Evolutionary conservation across 1,140 invertebrate species (phyloP).

Genomic region (Sitophilus oryzae): DNA sequence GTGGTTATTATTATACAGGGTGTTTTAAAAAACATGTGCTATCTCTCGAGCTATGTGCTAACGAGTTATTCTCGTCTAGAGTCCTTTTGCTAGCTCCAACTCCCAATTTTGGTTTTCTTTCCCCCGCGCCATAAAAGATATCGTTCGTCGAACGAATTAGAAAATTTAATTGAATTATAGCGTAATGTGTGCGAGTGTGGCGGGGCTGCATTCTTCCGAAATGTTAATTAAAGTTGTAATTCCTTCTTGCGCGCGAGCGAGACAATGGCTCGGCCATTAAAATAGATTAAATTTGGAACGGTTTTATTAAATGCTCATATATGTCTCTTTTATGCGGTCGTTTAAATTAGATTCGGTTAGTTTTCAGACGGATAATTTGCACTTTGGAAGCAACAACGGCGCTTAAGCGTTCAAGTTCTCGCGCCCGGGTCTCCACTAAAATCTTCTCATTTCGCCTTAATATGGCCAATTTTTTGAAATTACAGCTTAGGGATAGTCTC

Average conservation of each 20-base stretch:
- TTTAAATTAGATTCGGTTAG: slow-evolving; percentile 21
- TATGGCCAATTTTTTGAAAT: background rate
- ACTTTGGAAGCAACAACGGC: slow-evolving; percentile 15
- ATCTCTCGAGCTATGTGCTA: too few species aligned
- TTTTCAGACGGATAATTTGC: slow-evolving; percentile 19
- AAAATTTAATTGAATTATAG: slow-evolving; percentile 18
- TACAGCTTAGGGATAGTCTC: background rate
- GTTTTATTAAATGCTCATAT: slow-evolving; percentile 23
- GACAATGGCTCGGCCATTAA: slow-evolving; percentile 20
- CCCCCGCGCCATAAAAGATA: background rate
- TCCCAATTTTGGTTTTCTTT: too few species aligned
- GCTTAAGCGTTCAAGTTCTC: slow-evolving; percentile 11
- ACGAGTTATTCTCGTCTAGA: too few species aligned
- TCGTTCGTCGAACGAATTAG: slow-evolving; percentile 7
- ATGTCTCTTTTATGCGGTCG: slow-evolving; percentile 12
- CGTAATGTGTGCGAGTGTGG: slow-evolving; percentile 14
- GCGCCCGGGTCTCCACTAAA: background rate
- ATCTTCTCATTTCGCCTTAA: background rate
- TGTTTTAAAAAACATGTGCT: too few species aligned
- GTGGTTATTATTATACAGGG: too few species aligned
- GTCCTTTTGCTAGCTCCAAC: too few species aligned
- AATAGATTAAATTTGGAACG: slow-evolving; percentile 20
- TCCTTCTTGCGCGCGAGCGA: slow-evolving; percentile 15
- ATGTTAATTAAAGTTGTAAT: slow-evolving; percentile 21
- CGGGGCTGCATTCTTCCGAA: slow-evolving; percentile 14